phyloP scores from a whole-genome alignment of 2,888 invertebrate species.

The Tetramorium bicarinatum region DNA sequence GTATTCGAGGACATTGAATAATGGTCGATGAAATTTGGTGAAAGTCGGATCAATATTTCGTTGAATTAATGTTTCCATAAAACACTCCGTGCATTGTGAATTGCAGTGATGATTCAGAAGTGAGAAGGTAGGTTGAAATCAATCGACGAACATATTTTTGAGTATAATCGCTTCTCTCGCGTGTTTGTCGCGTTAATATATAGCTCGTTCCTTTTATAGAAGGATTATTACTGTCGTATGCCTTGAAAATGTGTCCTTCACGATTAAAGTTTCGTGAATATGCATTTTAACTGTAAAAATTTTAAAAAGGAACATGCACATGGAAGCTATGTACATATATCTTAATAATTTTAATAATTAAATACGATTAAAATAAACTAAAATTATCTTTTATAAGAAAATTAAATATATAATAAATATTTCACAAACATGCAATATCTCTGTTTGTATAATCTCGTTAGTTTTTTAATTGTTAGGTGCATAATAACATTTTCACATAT shows the following conservation, averaged over 20 bases:
- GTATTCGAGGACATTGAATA: not conserved
- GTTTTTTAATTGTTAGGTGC: too few relatives aligned
- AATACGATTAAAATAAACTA: too few relatives aligned
- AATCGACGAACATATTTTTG: not conserved
- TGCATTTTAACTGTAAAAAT: too few relatives aligned
- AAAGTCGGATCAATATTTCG: constrained; percentile 31
- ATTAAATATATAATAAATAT: too few relatives aligned
- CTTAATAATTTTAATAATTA: too few relatives aligned
- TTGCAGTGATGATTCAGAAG: constrained; percentile 11
- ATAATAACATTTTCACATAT: too few relatives aligned
- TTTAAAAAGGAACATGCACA: too few relatives aligned
- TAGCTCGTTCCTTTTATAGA: not conserved
- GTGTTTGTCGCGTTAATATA: not conserved
- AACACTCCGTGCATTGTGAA: not conserved
- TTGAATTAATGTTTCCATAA: constrained; percentile 14
- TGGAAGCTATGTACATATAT: too few relatives aligned
- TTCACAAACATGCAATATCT: too few relatives aligned
- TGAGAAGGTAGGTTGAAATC: not conserved
- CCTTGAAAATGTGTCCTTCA: not conserved
- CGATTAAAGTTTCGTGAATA: too few relatives aligned
- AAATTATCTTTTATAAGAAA: too few relatives aligned
- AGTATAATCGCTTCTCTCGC: constrained; percentile 4
- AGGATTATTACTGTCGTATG: not conserved
- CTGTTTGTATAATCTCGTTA: too few relatives aligned
- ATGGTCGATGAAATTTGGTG: not conserved